These are phyloP conservation scores for Bombus confusus DNA, from an alignment of 1,140 invertebrate species.

Conservation along the genomic window DNA sequence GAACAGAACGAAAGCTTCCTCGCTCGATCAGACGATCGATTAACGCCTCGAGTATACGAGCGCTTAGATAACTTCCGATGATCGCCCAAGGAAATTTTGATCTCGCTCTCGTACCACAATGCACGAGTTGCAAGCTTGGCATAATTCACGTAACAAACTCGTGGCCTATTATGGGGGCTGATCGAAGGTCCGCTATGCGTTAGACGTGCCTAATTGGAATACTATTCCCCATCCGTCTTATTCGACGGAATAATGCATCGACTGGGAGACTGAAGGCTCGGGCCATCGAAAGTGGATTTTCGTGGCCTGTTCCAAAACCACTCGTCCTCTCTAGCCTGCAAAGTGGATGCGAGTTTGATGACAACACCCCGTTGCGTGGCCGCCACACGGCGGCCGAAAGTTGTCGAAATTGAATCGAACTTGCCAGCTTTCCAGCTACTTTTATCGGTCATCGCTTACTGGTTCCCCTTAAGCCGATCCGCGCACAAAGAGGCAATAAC, in stretches of 20 bases:
- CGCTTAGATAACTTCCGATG: not conserved
- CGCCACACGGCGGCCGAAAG: conserved; percentile 31
- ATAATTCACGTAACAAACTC: conserved; percentile 28
- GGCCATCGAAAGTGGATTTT: conserved; percentile 53
- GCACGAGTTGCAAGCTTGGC: not conserved
- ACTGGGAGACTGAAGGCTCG: not conserved
- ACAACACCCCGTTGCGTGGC: conserved; percentile 23
- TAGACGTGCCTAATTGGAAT: conserved; percentile 44
- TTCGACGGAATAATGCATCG: conserved; percentile 39
- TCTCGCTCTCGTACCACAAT: not conserved
- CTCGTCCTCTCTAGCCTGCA: conserved; percentile 37
- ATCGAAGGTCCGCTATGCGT: conserved; percentile 1
- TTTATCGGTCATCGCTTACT: conserved; percentile 39
- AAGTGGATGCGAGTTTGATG: conserved; percentile 61
- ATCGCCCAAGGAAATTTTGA: not conserved
- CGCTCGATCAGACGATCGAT: not conserved
- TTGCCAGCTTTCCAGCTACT: conserved; percentile 4
- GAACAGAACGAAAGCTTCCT: not conserved
- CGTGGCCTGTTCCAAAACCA: conserved; percentile 3
- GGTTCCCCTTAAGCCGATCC: not conserved
- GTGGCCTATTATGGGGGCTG: conserved; percentile 5
- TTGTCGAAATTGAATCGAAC: conserved; percentile 62
- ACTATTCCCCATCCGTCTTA: conserved; percentile 32
- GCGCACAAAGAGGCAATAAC: conserved; percentile 7
- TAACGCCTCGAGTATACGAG: no score